These are phyloP conservation scores for Gadopsis bispinosus DNA, from an alignment of 2,797 vertebrate genomes.

Conservation along the genomic window DNA sequence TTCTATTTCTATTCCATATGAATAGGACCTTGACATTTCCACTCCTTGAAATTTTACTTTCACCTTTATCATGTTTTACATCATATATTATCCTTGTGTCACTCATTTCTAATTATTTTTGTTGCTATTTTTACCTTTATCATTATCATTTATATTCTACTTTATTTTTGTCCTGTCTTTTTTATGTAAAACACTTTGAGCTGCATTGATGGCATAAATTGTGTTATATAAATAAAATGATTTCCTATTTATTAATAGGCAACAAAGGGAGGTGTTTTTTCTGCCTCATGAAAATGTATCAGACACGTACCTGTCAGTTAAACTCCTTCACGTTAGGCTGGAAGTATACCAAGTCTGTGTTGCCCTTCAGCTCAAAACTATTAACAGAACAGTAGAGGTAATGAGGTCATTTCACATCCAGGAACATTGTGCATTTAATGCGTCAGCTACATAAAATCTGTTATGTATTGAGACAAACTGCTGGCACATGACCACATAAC, in stretches of 20 bases:
- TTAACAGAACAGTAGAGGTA: background rate
- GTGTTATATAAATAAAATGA: background rate
- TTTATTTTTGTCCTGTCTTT: no score
- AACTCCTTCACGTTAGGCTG: background rate
- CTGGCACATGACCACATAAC: no score
- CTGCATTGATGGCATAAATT: background rate
- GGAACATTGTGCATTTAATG: background rate
- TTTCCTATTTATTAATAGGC: no score
- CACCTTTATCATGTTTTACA: background rate
- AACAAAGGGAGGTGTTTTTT: background rate
- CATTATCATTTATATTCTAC: background rate
- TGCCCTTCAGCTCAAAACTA: background rate
- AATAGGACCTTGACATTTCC: no score
- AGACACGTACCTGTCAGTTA: no score
- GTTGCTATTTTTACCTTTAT: background rate
- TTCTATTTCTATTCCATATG: no score
- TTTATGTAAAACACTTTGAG: background rate
- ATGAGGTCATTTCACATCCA: background rate
- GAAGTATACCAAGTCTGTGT: background rate
- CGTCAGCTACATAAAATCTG: background rate
- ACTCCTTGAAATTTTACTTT: background rate
- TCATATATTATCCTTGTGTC: background rate
- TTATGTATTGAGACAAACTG: background rate
- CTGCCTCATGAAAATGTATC: background rate
- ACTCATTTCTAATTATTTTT: background rate